Percentiles rank a stretch among this genome's conserved stretches.
phyloP scores from a whole-genome alignment of 2,113 vertebrate genomes.

The Trochalopteron elliotii region DNA sequence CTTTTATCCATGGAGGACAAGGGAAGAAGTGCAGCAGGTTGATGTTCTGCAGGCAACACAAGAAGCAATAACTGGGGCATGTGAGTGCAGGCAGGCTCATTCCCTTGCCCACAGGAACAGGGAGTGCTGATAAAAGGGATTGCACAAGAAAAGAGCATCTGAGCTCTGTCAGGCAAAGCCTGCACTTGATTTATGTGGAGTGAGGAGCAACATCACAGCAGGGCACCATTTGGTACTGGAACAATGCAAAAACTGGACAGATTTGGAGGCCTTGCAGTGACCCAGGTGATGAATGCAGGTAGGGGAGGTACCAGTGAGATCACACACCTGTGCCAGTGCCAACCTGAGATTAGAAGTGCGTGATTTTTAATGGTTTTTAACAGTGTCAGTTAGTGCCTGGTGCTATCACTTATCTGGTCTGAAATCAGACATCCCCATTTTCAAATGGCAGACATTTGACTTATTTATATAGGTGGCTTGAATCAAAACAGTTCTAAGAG shows the following conservation, averaged over 20 bases:
- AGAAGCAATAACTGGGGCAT: not conserved
- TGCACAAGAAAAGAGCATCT: not conserved
- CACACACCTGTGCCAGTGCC: not conserved
- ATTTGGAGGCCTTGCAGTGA: not conserved
- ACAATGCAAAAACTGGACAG: not conserved
- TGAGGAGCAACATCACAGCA: not conserved
- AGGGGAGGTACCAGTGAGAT: not conserved
- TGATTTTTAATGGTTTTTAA: not conserved
- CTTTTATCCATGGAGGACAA: not conserved
- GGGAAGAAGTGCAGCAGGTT: not conserved
- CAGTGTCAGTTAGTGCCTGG: not conserved
- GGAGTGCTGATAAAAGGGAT: not conserved
- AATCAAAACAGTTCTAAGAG: not conserved
- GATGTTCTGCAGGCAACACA: not conserved
- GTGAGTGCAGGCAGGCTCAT: not conserved
- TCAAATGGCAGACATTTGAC: not conserved
- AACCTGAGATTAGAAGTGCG: not conserved
- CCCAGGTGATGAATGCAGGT: not conserved
- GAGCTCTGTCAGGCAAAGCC: not conserved
- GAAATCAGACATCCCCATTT: not conserved
- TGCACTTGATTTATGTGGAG: conserved; percentile 21
- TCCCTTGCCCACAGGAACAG: conserved; percentile 26
- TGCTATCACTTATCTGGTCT: not conserved
- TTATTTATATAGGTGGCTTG: not conserved
- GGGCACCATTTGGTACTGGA: not conserved